Percentiles rank a stretch among this genome's conserved stretches.
phyloP scores from a whole-genome alignment of 1,140 invertebrate species.

The Solenopsis invicta region DNA sequence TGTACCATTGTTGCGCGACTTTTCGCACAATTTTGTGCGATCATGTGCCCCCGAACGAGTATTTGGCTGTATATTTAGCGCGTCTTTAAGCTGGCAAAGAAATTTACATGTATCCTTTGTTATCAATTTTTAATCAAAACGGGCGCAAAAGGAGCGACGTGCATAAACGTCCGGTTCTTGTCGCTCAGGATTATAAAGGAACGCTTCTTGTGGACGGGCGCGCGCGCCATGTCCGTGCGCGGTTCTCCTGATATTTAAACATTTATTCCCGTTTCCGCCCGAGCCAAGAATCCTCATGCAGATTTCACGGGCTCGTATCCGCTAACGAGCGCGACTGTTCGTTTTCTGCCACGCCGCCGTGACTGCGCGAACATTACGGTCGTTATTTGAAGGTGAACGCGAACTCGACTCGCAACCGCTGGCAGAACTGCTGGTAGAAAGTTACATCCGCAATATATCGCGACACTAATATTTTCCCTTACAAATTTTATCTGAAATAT shows the following conservation, averaged over 20 bases:
- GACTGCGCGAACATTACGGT: conserved; percentile 50
- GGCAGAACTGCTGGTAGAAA: background rate
- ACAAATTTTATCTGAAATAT: conserved; percentile 33
- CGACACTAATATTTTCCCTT: conserved; percentile 28
- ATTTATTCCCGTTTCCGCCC: conserved; percentile 44
- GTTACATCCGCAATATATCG: background rate
- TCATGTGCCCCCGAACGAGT: background rate
- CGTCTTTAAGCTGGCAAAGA: background rate
- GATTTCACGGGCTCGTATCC: conserved; percentile 44
- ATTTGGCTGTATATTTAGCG: background rate
- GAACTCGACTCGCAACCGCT: background rate
- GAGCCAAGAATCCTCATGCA: conserved; percentile 50
- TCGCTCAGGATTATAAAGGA: conserved; percentile 20
- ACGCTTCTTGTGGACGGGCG: background rate
- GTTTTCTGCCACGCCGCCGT: conserved; percentile 44
- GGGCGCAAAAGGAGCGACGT: background rate
- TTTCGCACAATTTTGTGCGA: conserved; percentile 33
- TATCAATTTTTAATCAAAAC: conserved; percentile 33
- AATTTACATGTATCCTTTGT: background rate
- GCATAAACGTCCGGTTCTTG: conserved; percentile 27
- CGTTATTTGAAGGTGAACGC: conserved; percentile 38
- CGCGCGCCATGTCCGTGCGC: background rate
- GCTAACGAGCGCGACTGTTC: conserved; percentile 55
- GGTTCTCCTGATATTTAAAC: conserved; percentile 39
- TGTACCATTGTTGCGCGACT: background rate